phyloP scores from a whole-genome alignment of 2,888 invertebrate species.

The Hyppa rectilinea region DNA sequence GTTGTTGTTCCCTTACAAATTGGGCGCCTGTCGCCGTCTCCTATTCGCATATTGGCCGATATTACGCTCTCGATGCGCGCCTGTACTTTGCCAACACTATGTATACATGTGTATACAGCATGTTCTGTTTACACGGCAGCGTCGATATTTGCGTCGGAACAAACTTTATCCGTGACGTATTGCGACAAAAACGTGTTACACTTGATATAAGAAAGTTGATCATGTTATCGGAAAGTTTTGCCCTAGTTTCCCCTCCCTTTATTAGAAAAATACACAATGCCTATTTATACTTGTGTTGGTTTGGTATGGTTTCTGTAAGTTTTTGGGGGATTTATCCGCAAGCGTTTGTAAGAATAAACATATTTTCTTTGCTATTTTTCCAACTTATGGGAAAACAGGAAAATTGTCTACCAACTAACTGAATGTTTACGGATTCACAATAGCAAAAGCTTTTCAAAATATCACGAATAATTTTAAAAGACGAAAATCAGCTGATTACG shows the following conservation, averaged over 20 bases:
- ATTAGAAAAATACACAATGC: slow-evolving; percentile 56
- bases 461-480: neutral
- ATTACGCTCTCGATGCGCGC: slow-evolving; percentile 73
- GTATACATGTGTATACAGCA: slow-evolving; percentile 58
- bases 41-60: slow-evolving; percentile 81
- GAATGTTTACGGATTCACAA: neutral
- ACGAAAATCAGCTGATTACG: neutral
- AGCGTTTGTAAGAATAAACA: neutral
- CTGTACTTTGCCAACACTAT: slow-evolving; percentile 65
- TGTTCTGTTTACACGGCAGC: slow-evolving; percentile 66
- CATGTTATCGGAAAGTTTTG: slow-evolving; percentile 68
- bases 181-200: slow-evolving; percentile 68
- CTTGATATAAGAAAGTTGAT: slow-evolving; percentile 69
- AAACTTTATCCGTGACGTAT: slow-evolving; percentile 67
- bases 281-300: slow-evolving; percentile 48
- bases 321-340: slow-evolving; percentile 11
- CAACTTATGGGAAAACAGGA: slow-evolving; percentile 7
- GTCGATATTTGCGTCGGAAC: slow-evolving; percentile 65
- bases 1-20: slow-evolving; percentile 78
- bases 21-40: slow-evolving; percentile 78
- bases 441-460: neutral
- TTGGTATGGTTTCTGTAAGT: slow-evolving; percentile 31
- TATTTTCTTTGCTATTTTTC: slow-evolving; percentile 1
- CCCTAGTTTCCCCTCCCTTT: slow-evolving; percentile 63
- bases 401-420: no score